A percentile compares a stretch with the other conserved stretches of the same genome.
Evolutionary conservation across 2,113 vertebrate species (phyloP).

Genomic region (Archilochus colubris): DNA sequence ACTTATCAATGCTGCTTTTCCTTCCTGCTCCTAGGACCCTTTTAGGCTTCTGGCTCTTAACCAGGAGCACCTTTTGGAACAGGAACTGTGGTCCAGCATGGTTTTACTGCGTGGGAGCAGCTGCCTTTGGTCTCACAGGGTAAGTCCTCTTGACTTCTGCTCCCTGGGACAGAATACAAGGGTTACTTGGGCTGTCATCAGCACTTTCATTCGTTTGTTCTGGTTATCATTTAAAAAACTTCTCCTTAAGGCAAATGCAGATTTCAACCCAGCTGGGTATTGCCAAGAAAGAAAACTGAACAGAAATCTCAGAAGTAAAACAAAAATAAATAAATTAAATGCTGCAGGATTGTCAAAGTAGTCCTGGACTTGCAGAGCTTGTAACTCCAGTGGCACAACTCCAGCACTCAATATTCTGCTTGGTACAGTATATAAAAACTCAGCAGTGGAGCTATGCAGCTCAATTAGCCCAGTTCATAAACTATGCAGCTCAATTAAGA

Average conservation of each 20-base stretch:
- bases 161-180: neutral
- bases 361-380: neutral
- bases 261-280: neutral
- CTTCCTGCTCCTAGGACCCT: neutral
- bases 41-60: neutral
- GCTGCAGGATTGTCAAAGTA: neutral
- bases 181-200: neutral
- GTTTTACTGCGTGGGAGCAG: neutral
- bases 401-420: neutral
- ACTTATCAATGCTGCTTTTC: neutral
- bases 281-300: rapidly evolving
- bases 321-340: neutral
- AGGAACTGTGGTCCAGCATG: neutral
- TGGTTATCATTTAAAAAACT: neutral
- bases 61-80: neutral
- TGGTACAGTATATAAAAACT: neutral
- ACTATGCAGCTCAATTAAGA: slow-evolving; percentile 28
- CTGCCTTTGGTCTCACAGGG: neutral
- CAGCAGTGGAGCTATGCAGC: neutral
- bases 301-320: neutral
- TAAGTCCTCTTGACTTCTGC: neutral
- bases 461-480: slow-evolving; percentile 23
- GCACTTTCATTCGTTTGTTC: neutral
- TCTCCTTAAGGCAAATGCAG: neutral
- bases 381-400: neutral